Evolutionary conservation across 2,888 invertebrate species (phyloP), one percentile per base, ranked within the genome.

Genomic region (Conops quadrifasciatus): DNA sequence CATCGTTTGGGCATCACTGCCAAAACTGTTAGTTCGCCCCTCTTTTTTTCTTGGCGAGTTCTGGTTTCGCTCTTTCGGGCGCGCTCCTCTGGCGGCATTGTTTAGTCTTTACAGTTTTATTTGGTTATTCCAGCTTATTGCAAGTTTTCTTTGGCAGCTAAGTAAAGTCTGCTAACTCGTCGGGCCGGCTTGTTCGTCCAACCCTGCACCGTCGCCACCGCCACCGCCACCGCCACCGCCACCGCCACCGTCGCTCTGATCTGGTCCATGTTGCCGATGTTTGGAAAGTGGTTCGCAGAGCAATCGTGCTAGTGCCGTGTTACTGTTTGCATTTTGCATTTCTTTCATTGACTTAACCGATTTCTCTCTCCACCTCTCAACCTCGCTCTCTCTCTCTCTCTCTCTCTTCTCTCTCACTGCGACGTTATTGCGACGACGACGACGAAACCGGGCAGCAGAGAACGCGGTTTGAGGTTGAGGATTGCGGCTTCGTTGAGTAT

Each of bases 261-360:
- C 58, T 36, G 49, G 47, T 15, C 58, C 43, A 60, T 28, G 47
- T 7, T 51, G 59, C 36, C 51, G 49, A 64, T 60, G 80, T 79
- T 83, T 82, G 82, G 81, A 82, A 82, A 82, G 82, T 82, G 81
- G 82, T 78, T 80, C 78, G 79, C 70, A 63, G 64, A 65, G 68
- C 49, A 49, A 51, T 65, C 28, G 16, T 19, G 21, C 26, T 70
- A 43, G 30, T 68, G 69, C 67, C 67, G 81, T 71, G 36, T 9
- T 36, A 7, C 77, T 81, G 78, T 78, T 80, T 80, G 78, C 77
- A 79, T 81, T 80, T 78, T 78, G 80, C 79, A 78, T 76, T 73
- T 75, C 75, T 77, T 77, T 76, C 74, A 75, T 77, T 76, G 75
- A 75, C 75, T 75, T 77, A 76, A 73, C 75, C 77, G 75, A 75